Evolutionary conservation across 1,140 invertebrate genomes (phyloP).

Genomic region (Temnothorax longispinosus): DNA sequence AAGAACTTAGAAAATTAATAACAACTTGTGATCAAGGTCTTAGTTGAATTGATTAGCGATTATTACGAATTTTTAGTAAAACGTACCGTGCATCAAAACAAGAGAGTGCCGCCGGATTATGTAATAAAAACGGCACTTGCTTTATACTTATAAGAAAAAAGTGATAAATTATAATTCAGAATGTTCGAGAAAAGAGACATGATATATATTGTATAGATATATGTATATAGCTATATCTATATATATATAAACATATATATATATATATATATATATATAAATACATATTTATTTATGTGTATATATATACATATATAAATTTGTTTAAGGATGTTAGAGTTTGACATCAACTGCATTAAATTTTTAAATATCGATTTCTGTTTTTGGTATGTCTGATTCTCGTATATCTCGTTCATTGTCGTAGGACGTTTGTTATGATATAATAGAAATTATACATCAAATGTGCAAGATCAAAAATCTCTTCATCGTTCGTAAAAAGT

Average conservation of each 20-base stretch:
- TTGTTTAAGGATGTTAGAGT: slow-evolving; percentile 53
- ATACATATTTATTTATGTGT: too few relatives aligned
- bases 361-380: slow-evolving; percentile 27
- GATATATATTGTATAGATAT: slow-evolving; percentile 1
- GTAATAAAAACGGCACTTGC: slow-evolving; percentile 21
- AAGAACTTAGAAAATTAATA: slow-evolving; percentile 43
- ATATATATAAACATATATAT: not conserved
- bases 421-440: not conserved
- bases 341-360: slow-evolving; percentile 54
- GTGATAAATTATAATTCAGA: slow-evolving; percentile 47
- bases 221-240: too few relatives aligned
- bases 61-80: slow-evolving; percentile 52
- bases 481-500: not conserved
- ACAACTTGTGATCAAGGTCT: slow-evolving; percentile 47
- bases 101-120: not conserved
- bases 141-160: slow-evolving; percentile 38
- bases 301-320: slow-evolving; percentile 20
- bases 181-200: slow-evolving; percentile 30
- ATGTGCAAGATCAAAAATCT: slow-evolving; percentile 39
- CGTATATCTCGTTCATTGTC: slow-evolving; percentile 16
- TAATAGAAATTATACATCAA: slow-evolving; percentile 26
- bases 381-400: slow-evolving; percentile 18
- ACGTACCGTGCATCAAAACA: slow-evolving; percentile 22
- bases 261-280: slow-evolving; percentile 51
- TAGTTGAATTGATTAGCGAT: slow-evolving; percentile 50